A percentile compares a stretch with the other conserved stretches of the same genome.
phyloP scores from a whole-genome alignment of 2,113 vertebrate genomes.

The Blennius ocellaris region DNA sequence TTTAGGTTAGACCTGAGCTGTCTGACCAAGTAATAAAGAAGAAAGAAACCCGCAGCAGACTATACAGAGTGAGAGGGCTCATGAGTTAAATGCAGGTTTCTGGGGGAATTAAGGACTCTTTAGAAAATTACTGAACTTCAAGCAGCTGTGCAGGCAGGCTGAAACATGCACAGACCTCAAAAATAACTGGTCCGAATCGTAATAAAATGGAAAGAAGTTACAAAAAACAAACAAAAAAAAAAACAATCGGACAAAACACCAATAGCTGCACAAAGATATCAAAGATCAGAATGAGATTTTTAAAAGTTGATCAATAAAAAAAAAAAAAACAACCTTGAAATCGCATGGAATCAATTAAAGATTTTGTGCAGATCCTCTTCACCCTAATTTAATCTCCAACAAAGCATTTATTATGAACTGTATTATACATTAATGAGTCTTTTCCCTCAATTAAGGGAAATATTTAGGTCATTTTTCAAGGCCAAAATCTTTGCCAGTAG shows the following conservation, averaged over 20 bases:
- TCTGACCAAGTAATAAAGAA: conserved; percentile 5
- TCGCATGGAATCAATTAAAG: conserved; percentile 44
- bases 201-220: conserved; percentile 12
- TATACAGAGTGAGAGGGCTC: conserved; percentile 35
- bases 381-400: conserved; percentile 1
- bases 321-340: no score
- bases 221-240: background rate
- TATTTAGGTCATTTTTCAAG: conserved; percentile 6
- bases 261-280: conserved; percentile 12
- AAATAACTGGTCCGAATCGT: conserved; percentile 27
- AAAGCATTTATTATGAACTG: conserved; percentile 25
- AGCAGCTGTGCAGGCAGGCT: background rate
- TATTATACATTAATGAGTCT: conserved; percentile 17
- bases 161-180: conserved; percentile 2
- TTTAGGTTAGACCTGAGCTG: conserved; percentile 44
- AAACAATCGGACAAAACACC: background rate
- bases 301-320: conserved; percentile 1
- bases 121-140: conserved; percentile 35
- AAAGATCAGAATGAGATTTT: conserved; percentile 28
- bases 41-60: no score
- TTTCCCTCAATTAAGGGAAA: conserved; percentile 12
- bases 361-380: conserved; percentile 19
- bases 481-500: no score
- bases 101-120: conserved; percentile 35
- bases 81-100: conserved; percentile 57